Conservation (phyloP, 30 jellyfish, hydroid and myxozoan genomes). For the Catostylus mosaicus region DNA sequence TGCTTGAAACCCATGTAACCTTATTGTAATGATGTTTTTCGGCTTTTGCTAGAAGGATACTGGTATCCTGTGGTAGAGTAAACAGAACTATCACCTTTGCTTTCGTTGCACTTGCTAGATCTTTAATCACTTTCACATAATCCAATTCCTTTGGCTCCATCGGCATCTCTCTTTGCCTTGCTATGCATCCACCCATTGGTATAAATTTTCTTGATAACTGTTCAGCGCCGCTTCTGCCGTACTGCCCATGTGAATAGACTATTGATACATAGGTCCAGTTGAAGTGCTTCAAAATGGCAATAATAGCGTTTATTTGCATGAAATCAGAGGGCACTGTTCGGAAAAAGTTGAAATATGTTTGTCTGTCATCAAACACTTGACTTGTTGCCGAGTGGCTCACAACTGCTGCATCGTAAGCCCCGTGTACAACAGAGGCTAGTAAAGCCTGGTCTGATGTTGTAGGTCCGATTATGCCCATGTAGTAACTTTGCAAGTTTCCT, state of each 20-base stretch:
- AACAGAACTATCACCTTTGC: slow-evolving; percentile 64
- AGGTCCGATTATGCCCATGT: slow-evolving; percentile 65
- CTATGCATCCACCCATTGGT: slow-evolving; percentile 33
- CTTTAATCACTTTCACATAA: slow-evolving; percentile 10
- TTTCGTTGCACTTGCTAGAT: background rate
- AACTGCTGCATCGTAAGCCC: slow-evolving; percentile 48
- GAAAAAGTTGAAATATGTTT: slow-evolving; percentile 51
- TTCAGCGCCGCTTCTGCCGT: slow-evolving; percentile 66
- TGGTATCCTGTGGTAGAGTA: slow-evolving; percentile 65
- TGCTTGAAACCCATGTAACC: slow-evolving; percentile 62
- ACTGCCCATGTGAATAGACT: slow-evolving; percentile 68
- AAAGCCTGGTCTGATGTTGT: slow-evolving; percentile 67
- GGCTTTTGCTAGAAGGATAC: slow-evolving; percentile 55
- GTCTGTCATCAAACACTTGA: slow-evolving; percentile 48
- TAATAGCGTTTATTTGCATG: slow-evolving; percentile 56
- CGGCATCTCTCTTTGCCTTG: slow-evolving; percentile 30
- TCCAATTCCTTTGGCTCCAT: slow-evolving; percentile 4
- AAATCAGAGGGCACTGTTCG: slow-evolving; percentile 88
- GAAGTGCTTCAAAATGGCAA: slow-evolving; percentile 51
- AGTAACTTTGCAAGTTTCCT: background rate
- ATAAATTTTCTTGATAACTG: background rate
- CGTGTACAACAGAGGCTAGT: slow-evolving; percentile 59
- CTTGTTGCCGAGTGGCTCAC: slow-evolving; percentile 73
- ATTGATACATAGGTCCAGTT: slow-evolving; percentile 77
- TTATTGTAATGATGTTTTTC: background rate